These are phyloP conservation scores for Phocides pigmalion DNA, from an alignment of 1,140 invertebrate genomes.

Conservation along the genomic window DNA sequence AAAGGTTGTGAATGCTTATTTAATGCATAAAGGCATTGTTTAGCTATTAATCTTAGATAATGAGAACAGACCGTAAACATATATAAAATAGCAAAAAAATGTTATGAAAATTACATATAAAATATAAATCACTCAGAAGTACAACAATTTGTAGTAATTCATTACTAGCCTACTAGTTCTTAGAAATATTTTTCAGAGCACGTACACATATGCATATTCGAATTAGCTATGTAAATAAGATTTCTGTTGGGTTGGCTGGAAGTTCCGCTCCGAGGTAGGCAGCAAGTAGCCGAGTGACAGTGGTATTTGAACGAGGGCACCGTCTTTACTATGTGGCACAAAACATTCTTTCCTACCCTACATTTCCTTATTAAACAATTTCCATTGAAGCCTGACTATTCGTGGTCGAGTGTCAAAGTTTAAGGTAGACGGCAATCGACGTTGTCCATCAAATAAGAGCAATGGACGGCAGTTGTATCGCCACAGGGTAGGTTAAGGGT, in stretches of 20 bases:
- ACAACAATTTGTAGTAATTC: background rate
- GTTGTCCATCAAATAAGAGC: conserved; percentile 14
- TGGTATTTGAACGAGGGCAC: conserved; percentile 64
- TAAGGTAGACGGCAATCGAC: conserved; percentile 50
- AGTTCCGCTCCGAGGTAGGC: conserved; percentile 61
- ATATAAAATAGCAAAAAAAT: too few relatives aligned
- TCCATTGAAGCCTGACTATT: conserved; percentile 44
- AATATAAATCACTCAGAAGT: too few relatives aligned
- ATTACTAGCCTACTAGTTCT: too few relatives aligned
- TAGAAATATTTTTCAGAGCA: too few relatives aligned
- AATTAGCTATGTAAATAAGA: conserved; percentile 44
- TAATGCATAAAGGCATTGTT: too few relatives aligned
- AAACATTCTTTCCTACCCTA: conserved; percentile 13
- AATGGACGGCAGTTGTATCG: conserved; percentile 39
- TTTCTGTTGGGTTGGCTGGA: conserved; percentile 45
- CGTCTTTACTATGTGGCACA: conserved; percentile 38
- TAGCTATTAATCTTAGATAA: too few relatives aligned
- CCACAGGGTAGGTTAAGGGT: conserved; percentile 77
- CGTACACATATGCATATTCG: conserved; percentile 14
- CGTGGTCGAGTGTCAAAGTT: background rate
- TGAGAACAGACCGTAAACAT: too few relatives aligned
- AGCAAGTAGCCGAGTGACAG: conserved; percentile 68
- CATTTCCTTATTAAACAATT: conserved; percentile 5
- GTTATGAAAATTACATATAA: too few relatives aligned
- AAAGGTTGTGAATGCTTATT: too few relatives aligned